Conservation (phyloP, 2,888 invertebrate genomes). For the Drosophila setosimentum region DNA sequence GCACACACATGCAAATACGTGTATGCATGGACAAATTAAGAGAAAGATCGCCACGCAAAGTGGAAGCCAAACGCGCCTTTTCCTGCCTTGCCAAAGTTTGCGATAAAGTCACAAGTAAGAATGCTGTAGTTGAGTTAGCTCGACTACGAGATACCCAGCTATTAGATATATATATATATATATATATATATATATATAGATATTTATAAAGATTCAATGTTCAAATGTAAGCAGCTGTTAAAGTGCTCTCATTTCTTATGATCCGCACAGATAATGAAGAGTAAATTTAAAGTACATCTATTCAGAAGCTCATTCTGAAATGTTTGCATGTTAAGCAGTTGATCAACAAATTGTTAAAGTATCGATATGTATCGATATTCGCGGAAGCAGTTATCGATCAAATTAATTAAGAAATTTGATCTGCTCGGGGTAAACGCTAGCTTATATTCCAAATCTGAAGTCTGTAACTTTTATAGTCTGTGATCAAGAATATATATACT, state of each 20-base stretch:
- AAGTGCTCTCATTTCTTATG: too few species aligned
- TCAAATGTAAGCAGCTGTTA: too few species aligned
- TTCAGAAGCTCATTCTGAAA: too few species aligned
- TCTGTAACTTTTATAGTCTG: too few species aligned
- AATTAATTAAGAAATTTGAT: too few species aligned
- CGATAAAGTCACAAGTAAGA: conserved; percentile 53
- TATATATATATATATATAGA: neutral
- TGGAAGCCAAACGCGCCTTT: conserved; percentile 68
- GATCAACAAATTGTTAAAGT: too few species aligned
- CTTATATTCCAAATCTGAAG: too few species aligned
- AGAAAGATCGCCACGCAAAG: conserved; percentile 53
- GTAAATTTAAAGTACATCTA: neutral
- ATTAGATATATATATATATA: neutral
- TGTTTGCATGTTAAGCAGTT: neutral
- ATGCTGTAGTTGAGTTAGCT: neutral
- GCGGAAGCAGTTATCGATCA: too few species aligned
- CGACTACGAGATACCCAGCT: neutral
- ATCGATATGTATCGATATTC: too few species aligned
- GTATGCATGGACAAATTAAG: conserved; percentile 22
- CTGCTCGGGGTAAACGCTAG: too few species aligned
- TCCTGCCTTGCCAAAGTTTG: conserved; percentile 74
- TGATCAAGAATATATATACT: neutral
- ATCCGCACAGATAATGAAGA: neutral
- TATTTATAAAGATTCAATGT: neutral
- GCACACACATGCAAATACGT: conserved; percentile 4